A percentile compares a stretch with the other conserved stretches of the same genome.
These are phyloP conservation scores for Amiota communis DNA, from an alignment of 2,888 invertebrate genomes.

Conservation along the genomic window DNA sequence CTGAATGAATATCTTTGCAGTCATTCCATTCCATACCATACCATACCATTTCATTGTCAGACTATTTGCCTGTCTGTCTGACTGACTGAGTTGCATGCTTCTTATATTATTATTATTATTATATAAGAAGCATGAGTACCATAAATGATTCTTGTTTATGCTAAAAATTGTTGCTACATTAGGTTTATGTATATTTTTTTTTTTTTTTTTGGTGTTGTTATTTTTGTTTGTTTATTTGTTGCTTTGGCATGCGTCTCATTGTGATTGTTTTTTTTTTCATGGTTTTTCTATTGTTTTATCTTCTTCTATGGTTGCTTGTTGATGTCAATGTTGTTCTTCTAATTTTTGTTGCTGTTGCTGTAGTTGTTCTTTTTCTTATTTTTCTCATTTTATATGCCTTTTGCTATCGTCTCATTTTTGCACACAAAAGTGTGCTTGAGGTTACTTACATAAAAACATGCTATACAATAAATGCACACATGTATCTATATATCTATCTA, in stretches of 20 bases:
- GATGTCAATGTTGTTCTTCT: slow-evolving; percentile 21
- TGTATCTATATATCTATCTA: neutral
- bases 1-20: too few relatives aligned
- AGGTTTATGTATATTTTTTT: slow-evolving; percentile 44
- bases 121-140: slow-evolving; percentile 36
- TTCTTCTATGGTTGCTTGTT: slow-evolving; percentile 16
- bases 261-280: neutral
- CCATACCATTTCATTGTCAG: too few relatives aligned
- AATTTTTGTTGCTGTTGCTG: slow-evolving; percentile 22
- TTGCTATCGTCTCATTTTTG: slow-evolving; percentile 33
- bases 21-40: too few relatives aligned
- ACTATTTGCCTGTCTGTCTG: slow-evolving; percentile 37
- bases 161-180: slow-evolving; percentile 66
- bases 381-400: neutral
- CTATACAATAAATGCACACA: slow-evolving; percentile 9
- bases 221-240: slow-evolving; percentile 21
- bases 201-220: neutral
- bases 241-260: slow-evolving; percentile 8
- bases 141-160: slow-evolving; percentile 55
- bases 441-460: slow-evolving; percentile 42
- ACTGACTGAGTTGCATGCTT: too few relatives aligned
- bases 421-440: slow-evolving; percentile 59
- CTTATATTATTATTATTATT: too few relatives aligned
- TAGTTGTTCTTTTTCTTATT: slow-evolving; percentile 56
- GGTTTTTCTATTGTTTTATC: slow-evolving; percentile 27